Base-by-base conservation (phyloP, 2,797 vertebrate genomes). In the Sorex maritimensis region DNA sequence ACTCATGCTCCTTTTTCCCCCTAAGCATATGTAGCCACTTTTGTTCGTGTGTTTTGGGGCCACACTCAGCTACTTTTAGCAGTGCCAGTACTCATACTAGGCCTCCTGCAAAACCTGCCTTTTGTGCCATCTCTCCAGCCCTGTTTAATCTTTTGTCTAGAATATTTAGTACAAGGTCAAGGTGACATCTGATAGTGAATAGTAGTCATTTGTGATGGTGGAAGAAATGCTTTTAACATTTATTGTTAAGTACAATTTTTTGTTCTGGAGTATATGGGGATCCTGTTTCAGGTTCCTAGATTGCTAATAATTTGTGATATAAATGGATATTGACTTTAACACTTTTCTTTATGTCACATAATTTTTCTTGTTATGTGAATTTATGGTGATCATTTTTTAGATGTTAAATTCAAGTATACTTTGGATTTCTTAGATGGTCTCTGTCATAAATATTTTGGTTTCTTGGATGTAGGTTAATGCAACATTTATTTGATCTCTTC, bases 401-500 rank as follows among this genome's bases (percentile, higher is more conserved):
- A 80, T 80, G 38, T 89, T 96, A 82, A 71, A 67, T 23, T 49
- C 28, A 73, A 30, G 52, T 91, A 41, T 82, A 73, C 23, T 55
- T 55, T 44, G 9, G 5, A 69, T 88, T 69, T 79, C 26, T 67
- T 41, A 82, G 41, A 52, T 92, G n/a, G 55, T 30, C 61, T 85
- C 28, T 67, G 8, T 91, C 23, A 30, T 81, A 17, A 72, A 73
- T 85, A 68, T 88, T 90, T 84, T n/a, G 14, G 4, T 44, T 2
- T 81, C 34, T 84, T 81, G 6, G 38, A 78, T 91, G 44, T 88
- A 78, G 71, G 46, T 85, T 90, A 72, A 44, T 78, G 8, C 83
- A 44, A 44, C 41, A 44, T 94, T 88, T 92, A 0, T 65, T 95
- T 78, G 46, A 34, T 65, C 81, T 88, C 75, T 85, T 92, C 17